Percentiles rank a stretch among this genome's conserved stretches.
Conservation (phyloP, 2,113 vertebrate species). For the Phalacrocorax pelagicus region DNA sequence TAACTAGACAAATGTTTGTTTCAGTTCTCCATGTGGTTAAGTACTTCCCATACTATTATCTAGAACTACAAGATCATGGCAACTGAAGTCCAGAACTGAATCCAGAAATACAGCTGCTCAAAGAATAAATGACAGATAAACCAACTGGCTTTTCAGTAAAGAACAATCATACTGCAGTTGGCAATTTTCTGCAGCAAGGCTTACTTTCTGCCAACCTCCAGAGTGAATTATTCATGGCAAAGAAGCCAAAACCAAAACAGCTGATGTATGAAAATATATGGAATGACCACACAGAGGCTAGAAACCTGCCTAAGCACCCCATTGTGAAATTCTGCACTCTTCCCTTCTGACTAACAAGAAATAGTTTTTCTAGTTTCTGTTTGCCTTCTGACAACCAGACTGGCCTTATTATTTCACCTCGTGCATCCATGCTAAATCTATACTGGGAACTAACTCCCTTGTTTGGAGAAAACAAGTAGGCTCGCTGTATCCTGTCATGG, state of each 20-base stretch:
- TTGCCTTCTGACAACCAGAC: neutral
- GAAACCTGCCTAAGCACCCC: neutral
- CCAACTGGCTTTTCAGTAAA: neutral
- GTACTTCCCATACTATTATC: neutral
- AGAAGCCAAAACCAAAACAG: neutral
- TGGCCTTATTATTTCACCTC: neutral
- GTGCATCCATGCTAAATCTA: neutral
- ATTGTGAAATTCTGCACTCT: neutral
- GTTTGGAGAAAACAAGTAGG: neutral
- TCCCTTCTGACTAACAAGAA: neutral
- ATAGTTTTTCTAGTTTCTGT: neutral
- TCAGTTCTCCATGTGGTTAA: neutral
- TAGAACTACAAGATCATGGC: neutral
- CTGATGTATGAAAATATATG: neutral
- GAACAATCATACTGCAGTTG: neutral
- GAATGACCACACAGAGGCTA: neutral
- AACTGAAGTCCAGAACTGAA: neutral
- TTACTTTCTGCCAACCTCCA: neutral
- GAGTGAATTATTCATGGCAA: neutral
- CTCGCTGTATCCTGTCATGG: neutral
- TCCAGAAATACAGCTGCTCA: neutral
- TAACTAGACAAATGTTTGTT: neutral
- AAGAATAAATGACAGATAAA: neutral
- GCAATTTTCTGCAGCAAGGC: neutral
- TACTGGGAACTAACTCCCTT: neutral